Base-by-base conservation (phyloP, 2,888 invertebrate species). In the Plutella xylostella region DNA sequence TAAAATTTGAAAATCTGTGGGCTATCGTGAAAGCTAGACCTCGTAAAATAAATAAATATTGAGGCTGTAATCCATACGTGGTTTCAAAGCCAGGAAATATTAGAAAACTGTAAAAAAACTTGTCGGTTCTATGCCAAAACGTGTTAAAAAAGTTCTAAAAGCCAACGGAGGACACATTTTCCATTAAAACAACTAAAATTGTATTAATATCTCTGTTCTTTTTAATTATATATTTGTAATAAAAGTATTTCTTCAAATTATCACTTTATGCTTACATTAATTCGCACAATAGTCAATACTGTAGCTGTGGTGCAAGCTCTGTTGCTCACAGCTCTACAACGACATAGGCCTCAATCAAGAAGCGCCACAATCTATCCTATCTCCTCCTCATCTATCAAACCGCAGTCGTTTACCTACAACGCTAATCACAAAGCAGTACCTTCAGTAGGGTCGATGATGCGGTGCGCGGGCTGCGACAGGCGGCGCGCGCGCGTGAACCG, bases 401-500 rank as follows among this genome's bases (percentile, higher is more conserved):
- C 25, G 25, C 25, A 5, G 6, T 25, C 25, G 5, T 25, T 25
- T 9, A 7, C 6, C 25, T 7, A 14, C 33, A 5, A 9, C 33
- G 5, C n/a, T n/a, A n/a, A n/a, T n/a, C n/a, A n/a, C n/a, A n/a
- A n/a, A 21, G 21, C 9, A 38, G 17, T 48, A 74, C 82, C 82
- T 75, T 79, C 77, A 48, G 55, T 61, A 1, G 80, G 78, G 52
- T 82, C 72, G 59, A 83, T 82, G 48, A 83, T 57, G 15, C 73
- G 72, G 53, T 82, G 83, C 15, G 74, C 55, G 4, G 75, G 68
- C 48, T 67, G 58, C 6, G 76, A 61, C n/a, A 71, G 53, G n/a
- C 80, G 72, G n/a, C 82, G 65, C 31, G 63, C 67, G 51, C 82
- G 65, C 4, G 78, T 66, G 52, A 73, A 78, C 66, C 76, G 72